Evolutionary conservation across 2,797 vertebrate genomes (phyloP), one percentile per base, ranked within the genome.

Genomic region (Danio albolineatus): DNA sequence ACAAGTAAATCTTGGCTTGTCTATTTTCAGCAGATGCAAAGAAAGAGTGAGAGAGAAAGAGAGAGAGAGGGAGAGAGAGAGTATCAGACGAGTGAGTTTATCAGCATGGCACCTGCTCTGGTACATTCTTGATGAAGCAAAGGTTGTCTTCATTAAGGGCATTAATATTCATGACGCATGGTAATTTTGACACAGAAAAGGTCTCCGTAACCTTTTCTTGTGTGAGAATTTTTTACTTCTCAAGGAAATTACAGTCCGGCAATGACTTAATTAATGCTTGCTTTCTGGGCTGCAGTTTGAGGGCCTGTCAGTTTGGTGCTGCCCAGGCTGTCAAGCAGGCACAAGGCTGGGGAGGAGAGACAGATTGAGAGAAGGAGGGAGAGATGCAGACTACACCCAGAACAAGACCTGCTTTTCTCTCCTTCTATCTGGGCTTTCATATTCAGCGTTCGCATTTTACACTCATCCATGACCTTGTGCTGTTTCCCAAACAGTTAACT

Each of bases 151-250:
- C 97, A 99, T 99, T 99, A 99, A 96, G 96, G 93, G 93, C 96
- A 98, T 99, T 99, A 99, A 98, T 99, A 99, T 99, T 98, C 98
- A 99, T 99, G 97, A 96, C 87, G 96, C 97, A 98, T 98, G 98
- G 96, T 98, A 98, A 99, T 98, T 98, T 95, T 98, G 97, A 99
- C 98, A 99, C 96, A 96, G 96, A 97, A 98, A 99, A 99, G 97
- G 97, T 99, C 98, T 98, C 95, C 92, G 96, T 99, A 99, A 99
- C 98, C 98, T 99, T 99, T 99, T 97, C 97, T 96, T 93, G 96
- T 98, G 94, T 92, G 93, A 93, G 92, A 92, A 91, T 98, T 97
- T 97, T 98, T 98, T 97, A 98, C 97, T 98, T 99, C 97, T 99
- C 96, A 96, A 98, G 97, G 96, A 99, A 99, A 99, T 99, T 99